Evolutionary conservation across 92 coral and sea anemone genomes (phyloP).

Genomic region (Zoanthus solanderi): DNA sequence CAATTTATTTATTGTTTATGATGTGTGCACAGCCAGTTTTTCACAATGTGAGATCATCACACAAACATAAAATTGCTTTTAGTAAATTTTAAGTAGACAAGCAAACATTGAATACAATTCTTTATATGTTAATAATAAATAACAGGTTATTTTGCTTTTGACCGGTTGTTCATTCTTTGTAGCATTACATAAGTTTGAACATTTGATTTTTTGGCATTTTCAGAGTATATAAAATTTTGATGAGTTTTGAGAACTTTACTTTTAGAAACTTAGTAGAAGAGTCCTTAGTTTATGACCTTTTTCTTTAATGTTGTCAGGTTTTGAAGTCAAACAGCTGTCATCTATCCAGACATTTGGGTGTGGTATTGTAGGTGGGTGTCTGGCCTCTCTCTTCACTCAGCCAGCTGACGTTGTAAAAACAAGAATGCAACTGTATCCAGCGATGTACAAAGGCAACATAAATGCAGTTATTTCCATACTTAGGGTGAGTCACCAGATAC

Average conservation of each 20-base stretch:
- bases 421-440: conserved; percentile 34
- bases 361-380: conserved; percentile 26
- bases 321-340: conserved; percentile 21
- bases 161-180: too few relatives aligned
- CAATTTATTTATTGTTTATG: too few relatives aligned
- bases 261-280: neutral
- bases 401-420: conserved; percentile 42
- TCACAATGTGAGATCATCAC: too few relatives aligned
- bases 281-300: neutral
- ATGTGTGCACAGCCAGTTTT: too few relatives aligned
- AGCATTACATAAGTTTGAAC: too few relatives aligned
- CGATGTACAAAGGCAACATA: conserved; percentile 27
- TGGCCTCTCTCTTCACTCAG: conserved; percentile 34
- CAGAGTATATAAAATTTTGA: neutral
- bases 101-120: too few relatives aligned
- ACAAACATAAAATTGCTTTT: too few relatives aligned
- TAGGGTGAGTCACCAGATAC: neutral
- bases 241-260: neutral
- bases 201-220: too few relatives aligned
- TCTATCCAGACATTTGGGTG: conserved; percentile 41
- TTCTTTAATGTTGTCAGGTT: neutral
- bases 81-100: too few relatives aligned
- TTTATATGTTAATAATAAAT: too few relatives aligned
- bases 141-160: too few relatives aligned
- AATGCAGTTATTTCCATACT: conserved; percentile 27